Evolutionary conservation across 92 coral and sea anemone genomes (phyloP), one percentile per base, ranked within the genome.

Genomic region (Epizoanthus scotinus): DNA sequence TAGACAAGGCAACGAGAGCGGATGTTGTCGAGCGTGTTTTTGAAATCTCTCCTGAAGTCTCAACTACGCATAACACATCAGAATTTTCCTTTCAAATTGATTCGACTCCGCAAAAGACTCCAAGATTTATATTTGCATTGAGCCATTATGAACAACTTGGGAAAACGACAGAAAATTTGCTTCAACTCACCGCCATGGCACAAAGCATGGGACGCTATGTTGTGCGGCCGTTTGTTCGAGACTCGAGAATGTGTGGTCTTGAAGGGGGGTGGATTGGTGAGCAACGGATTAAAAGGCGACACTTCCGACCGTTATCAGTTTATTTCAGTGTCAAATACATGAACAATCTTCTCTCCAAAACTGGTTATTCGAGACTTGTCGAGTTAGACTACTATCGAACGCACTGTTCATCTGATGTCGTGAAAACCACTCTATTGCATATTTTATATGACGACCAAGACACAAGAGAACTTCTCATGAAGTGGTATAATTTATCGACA

Each of bases 221-320:
- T 28, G 98, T 95, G 18, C 92, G 93, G 74, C 99, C 99, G 4
- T 95, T 93, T 67, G 99, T 93, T 14, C 90, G 99, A 29, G 96
- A 95, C 84, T 95, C 99, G 34, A 88, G 99, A 67, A 93, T 95
- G 99, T 95, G 99, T 70, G 99, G 99, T 50, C 78, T 95, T 15
- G 87, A 94, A 44, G 83, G 86, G 9, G 99, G 99, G 2, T 93
- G 95, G 95, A 89, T 75, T 58, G 99, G 99, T 17, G 87, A 91
- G 53, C 81, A 55, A 44, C 80, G 98, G 59, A 89, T 79, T 38
- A 89, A 85, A 36, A 79, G 96, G 61, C 87, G 99, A 71, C 78
- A 67, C 31, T 95, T 95, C 71, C 78, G 93, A 71, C 98, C 98
- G 21, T 88, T 95, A 27, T 88, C 94, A 21, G 73, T 88, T 18